Evolutionary conservation across 2,888 invertebrate genomes (phyloP), one percentile per base, ranked within the genome.

Genomic region (Elysia crispata): DNA sequence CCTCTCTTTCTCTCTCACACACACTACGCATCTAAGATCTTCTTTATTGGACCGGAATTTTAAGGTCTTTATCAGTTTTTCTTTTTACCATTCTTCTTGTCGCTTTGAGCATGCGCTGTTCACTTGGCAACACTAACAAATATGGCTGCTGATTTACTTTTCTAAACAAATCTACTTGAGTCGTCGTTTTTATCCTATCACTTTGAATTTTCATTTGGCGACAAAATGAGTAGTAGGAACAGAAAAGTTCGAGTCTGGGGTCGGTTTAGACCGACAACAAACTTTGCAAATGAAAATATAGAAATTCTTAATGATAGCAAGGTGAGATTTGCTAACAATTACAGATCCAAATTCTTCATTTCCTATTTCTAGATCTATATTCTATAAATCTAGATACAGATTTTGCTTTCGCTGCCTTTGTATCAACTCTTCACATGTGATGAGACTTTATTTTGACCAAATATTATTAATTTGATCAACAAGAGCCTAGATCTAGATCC

Each of bases 181-280:
- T 8, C 60, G 6, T 60, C n/a, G 3, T 60, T 8, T 60, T 60
- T n/a, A 60, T 6, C 3, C 15, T 23, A 60, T 3, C 3, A 28
- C 25, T 28, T 60, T 72, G 78, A 75, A 79, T 79, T 31, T 50
- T 54, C 13, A n/a, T 25, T 30, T 15, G 50, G 23, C 28, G n/a
- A 49, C 33, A 83, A 77, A 76, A 81, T 81, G 76, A 80, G 81
- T 28, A 80, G 77, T 31, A 86, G 88, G 74, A 86, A 86, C 67
- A 90, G 88, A 70, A 88, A 90, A 81, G 92, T 92, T 28, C 88
- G 90, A 77, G 92, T 92, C 18, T 92, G 90, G 90, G 87, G 90
- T 23, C 86, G 92, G 67, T 88, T 90, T 49, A 85, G 91, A 84
- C 92, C 92, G 31, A 91, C 91, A 30, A 67, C 90, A 57, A 85